These are phyloP conservation scores for Vulpes lagopus DNA, from an alignment of 2,113 vertebrate species.

Conservation along the genomic window DNA sequence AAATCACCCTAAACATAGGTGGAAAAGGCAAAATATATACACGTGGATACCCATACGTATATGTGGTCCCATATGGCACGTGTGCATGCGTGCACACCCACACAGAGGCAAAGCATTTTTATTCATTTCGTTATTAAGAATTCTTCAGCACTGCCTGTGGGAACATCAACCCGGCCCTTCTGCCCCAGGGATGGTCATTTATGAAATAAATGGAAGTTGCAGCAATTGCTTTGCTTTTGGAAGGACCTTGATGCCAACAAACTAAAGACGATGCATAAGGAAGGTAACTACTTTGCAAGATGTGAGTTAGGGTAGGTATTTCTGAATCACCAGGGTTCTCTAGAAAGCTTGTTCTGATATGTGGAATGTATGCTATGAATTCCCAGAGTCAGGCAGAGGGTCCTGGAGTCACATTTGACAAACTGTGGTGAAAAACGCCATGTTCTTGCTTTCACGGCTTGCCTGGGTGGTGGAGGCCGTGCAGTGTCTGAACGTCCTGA, in stretches of 20 bases:
- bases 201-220: not conserved
- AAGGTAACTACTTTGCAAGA: not conserved
- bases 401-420: not conserved
- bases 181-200: not conserved
- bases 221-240: not conserved
- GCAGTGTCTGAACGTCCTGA: not conserved
- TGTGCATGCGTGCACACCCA: too few relatives aligned
- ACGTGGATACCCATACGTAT: not conserved
- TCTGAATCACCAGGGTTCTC: not conserved
- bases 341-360: not conserved
- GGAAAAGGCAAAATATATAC: not conserved
- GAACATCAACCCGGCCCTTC: not conserved
- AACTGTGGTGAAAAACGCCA: not conserved
- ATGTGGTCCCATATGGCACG: not conserved
- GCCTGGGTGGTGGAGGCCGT: not conserved
- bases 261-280: not conserved
- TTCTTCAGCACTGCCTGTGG: not conserved
- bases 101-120: not conserved
- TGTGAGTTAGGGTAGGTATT: not conserved
- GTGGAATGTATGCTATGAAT: not conserved
- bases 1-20: not conserved
- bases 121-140: not conserved
- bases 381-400: too few relatives aligned
- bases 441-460: not conserved
- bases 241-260: not conserved